Conservation (phyloP, 2,888 invertebrate genomes). For the Apantesis nais region DNA sequence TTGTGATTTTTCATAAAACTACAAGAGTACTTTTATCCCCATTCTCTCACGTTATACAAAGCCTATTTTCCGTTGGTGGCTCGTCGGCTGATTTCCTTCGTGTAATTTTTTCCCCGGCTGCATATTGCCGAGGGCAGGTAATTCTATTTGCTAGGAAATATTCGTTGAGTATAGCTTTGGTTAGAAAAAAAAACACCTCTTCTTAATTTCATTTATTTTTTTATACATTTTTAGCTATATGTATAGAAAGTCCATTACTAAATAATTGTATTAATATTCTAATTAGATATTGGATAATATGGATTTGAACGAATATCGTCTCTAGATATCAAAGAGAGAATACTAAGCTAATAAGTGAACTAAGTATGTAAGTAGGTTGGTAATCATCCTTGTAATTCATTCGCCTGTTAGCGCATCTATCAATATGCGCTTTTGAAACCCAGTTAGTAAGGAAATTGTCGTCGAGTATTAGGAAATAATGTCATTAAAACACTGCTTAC, state of each 20-base stretch:
- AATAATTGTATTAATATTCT: not conserved
- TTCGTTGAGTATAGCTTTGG: constrained; percentile 38
- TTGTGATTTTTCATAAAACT: constrained; percentile 28
- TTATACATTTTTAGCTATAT: no score
- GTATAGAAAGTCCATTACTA: not conserved
- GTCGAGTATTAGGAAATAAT: constrained; percentile 78
- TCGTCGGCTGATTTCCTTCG: constrained; percentile 57
- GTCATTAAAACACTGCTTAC: constrained; percentile 70
- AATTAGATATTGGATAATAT: not conserved
- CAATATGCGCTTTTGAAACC: constrained; percentile 51
- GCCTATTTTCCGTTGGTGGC: constrained; percentile 30
- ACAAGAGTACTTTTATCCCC: constrained; percentile 26
- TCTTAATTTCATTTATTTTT: no score
- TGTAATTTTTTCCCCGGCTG: constrained; percentile 64
- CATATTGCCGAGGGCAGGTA: constrained; percentile 60
- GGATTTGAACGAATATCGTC: no score
- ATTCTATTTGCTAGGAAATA: constrained; percentile 59
- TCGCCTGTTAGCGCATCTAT: constrained; percentile 31
- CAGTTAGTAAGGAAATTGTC: constrained; percentile 53
- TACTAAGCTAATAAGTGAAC: no score
- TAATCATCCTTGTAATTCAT: constrained; percentile 43
- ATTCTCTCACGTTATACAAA: constrained; percentile 35
- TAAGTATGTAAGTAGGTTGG: not conserved
- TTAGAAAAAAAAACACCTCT: constrained; percentile 31
- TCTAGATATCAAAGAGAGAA: no score